A percentile compares a stretch with the other conserved stretches of the same genome.
Conservation (phyloP, 2,797 vertebrate genomes). For the Nyctalus aviator region DNA sequence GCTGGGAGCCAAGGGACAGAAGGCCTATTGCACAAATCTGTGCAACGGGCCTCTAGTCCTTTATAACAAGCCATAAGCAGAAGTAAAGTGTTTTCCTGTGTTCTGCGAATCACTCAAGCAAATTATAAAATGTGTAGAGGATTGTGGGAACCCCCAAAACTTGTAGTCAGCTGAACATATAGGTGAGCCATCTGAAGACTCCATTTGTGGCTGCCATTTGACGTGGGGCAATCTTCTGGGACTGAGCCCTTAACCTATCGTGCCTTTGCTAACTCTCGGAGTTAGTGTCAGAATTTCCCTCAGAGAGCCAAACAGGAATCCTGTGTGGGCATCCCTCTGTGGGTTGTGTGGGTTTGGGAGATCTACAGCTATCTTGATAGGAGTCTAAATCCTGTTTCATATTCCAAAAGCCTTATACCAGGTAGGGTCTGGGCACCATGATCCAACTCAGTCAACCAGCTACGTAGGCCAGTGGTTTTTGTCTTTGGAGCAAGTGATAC, state of each 20-base stretch:
- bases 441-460: not conserved
- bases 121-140: not conserved
- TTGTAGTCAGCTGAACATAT: not conserved
- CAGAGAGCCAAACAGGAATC: not conserved
- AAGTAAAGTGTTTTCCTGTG: not conserved
- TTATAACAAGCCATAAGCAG: not conserved
- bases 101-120: not conserved
- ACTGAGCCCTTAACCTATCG: not conserved
- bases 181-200: not conserved
- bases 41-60: not conserved
- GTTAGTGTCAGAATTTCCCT: not conserved
- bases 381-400: constrained; percentile 16
- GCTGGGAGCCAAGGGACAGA: too few species aligned
- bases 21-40: too few species aligned
- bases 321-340: not conserved
- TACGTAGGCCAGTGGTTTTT: not conserved
- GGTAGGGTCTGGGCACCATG: not conserved
- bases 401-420: not conserved
- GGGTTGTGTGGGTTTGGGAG: not conserved
- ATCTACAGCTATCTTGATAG: not conserved
- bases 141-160: not conserved
- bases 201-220: not conserved
- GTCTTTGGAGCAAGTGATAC: constrained; percentile 1
- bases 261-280: not conserved
- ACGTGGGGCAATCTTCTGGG: not conserved